Evolutionary conservation across 2,113 vertebrate species (phyloP).

Genomic region (Poeciliopsis turrubarensis): DNA sequence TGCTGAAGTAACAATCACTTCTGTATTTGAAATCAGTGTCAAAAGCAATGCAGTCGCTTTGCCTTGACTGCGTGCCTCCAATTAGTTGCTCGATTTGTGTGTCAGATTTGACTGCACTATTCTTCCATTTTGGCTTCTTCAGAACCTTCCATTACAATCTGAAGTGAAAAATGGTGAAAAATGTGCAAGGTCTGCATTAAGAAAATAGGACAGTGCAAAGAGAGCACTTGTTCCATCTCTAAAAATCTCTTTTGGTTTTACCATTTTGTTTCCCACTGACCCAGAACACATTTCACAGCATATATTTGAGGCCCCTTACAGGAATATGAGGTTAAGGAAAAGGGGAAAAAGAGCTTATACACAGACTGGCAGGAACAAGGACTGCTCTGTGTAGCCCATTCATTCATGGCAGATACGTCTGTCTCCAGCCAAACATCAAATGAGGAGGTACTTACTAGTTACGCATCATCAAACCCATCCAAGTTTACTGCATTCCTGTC

Average conservation of each 20-base stretch:
- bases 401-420: conserved; percentile 51
- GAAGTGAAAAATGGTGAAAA: conserved; percentile 3
- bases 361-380: conserved; percentile 68
- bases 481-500: conserved; percentile 14
- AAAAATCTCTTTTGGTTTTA: conserved; percentile 35
- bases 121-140: conserved; percentile 52
- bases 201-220: conserved; percentile 24
- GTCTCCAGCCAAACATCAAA: conserved; percentile 54
- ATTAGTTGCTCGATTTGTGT: conserved; percentile 43
- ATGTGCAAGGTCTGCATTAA: conserved; percentile 58
- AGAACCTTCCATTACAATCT: conserved; percentile 59
- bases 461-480: conserved; percentile 34
- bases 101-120: conserved; percentile 43
- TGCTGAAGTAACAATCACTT: conserved; percentile 42
- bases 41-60: conserved; percentile 39
- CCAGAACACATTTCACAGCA: conserved; percentile 62
- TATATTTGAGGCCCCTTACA: conserved; percentile 68
- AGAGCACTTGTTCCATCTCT: conserved; percentile 45
- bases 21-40: conserved; percentile 38
- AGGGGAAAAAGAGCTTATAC: conserved; percentile 62
- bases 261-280: conserved; percentile 37
- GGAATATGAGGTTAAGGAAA: conserved; percentile 61
- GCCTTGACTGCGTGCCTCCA: conserved; percentile 46
- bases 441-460: conserved; percentile 24
- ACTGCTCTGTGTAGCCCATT: conserved; percentile 60